A percentile compares a stretch with the other conserved stretches of the same genome.
These are phyloP conservation scores for Electrophaes corylata DNA, from an alignment of 2,888 invertebrate genomes.

Conservation along the genomic window DNA sequence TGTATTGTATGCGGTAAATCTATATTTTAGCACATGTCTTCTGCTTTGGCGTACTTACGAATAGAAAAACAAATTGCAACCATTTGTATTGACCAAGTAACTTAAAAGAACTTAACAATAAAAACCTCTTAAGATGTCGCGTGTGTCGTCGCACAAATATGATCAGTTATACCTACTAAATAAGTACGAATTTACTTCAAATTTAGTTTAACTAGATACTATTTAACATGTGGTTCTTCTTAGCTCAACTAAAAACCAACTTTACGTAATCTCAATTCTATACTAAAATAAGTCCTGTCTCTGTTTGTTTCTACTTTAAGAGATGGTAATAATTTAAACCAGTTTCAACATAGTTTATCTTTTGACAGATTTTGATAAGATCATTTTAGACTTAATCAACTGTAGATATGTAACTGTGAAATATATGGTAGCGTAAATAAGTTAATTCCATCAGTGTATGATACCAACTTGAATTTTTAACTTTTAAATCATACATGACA, in stretches of 20 bases:
- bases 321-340: no score
- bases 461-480: not conserved
- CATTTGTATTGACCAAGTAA: constrained; percentile 54
- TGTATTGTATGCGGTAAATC: constrained; percentile 41
- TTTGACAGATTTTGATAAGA: no score
- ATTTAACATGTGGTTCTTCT: not conserved
- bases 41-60: constrained; percentile 79
- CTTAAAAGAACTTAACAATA: constrained; percentile 77
- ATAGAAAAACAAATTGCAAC: constrained; percentile 72
- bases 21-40: constrained; percentile 56
- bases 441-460: not conserved
- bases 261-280: no score
- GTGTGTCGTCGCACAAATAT: constrained; percentile 44
- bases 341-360: no score
- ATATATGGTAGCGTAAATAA: no score
- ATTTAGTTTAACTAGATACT: no score
- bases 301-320: no score
- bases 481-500: not conserved
- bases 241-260: not conserved
- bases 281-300: no score
- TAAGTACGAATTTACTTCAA: not conserved
- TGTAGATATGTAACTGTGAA: no score
- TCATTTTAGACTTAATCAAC: no score
- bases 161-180: not conserved
- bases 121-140: constrained; percentile 53